Evolutionary conservation across 2,888 invertebrate species (phyloP).

Genomic region (Euzetes globulus): DNA sequence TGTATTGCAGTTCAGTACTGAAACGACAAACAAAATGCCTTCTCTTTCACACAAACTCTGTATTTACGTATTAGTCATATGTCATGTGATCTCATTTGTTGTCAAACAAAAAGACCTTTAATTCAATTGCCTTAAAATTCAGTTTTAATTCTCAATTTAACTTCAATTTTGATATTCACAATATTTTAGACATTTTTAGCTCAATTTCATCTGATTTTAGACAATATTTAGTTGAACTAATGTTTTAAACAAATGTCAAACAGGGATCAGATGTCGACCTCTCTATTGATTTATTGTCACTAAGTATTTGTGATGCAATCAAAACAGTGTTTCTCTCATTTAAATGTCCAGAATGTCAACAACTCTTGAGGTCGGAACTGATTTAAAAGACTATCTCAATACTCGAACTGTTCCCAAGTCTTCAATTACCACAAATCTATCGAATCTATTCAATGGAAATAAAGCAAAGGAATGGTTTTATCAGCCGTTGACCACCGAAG

Average conservation of each 20-base stretch:
- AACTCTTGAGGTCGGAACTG: constrained; percentile 20
- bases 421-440: background rate
- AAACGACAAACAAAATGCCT: background rate
- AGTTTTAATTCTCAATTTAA: background rate
- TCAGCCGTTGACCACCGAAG: constrained; percentile 30
- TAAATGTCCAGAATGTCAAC: constrained; percentile 18
- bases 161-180: background rate
- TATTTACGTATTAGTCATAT: background rate
- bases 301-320: background rate
- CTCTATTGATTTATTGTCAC: background rate
- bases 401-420: background rate
- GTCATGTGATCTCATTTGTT: constrained; percentile 13
- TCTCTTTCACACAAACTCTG: background rate
- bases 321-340: background rate
- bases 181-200: too few species aligned
- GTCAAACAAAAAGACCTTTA: constrained; percentile 10
- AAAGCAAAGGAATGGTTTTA: constrained; percentile 33
- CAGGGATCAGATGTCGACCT: background rate
- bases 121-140: background rate
- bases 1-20: background rate
- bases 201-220: background rate
- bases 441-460: background rate
- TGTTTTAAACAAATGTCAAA: background rate
- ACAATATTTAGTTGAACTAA: background rate
- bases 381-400: constrained; percentile 32